Evolutionary conservation across 2,888 invertebrate species (phyloP).

Genomic region (Andrena chrysosceles): DNA sequence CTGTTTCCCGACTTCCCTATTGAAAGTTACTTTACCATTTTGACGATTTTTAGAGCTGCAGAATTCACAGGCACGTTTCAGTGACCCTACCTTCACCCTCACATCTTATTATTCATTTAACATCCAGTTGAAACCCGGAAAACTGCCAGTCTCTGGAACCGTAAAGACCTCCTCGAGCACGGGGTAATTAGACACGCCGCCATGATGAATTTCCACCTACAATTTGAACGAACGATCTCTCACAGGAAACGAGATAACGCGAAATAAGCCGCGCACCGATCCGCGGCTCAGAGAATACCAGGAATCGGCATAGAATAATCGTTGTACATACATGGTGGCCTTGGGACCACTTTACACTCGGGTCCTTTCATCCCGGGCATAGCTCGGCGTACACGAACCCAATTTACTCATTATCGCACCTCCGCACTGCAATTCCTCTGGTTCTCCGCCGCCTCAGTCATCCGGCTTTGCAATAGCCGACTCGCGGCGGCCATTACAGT

Average conservation of each 20-base stretch:
- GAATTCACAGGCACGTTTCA: no score
- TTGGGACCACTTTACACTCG: constrained; percentile 59
- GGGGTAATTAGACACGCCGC: constrained; percentile 26
- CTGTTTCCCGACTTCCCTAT: background rate
- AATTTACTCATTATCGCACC: constrained; percentile 79
- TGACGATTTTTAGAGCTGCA: no score
- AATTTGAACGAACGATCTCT: constrained; percentile 27
- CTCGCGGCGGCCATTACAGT: constrained; percentile 58
- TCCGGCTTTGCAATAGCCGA: constrained; percentile 44
- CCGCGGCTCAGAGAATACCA: constrained; percentile 3
- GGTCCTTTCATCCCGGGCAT: constrained; percentile 60
- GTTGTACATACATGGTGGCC: constrained; percentile 46
- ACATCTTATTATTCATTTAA: background rate
- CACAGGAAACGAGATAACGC: constrained; percentile 55
- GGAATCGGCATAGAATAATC: constrained; percentile 48
- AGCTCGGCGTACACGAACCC: constrained; percentile 51
- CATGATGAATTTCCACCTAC: constrained; percentile 24
- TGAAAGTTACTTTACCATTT: no score
- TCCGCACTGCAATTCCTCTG: constrained; percentile 68
- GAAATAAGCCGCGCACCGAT: constrained; percentile 18
- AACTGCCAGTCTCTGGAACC: background rate
- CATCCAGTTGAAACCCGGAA: background rate
- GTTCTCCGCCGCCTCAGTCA: constrained; percentile 42
- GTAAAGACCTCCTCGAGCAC: background rate
- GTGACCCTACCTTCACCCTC: background rate